Evolutionary conservation across 2,888 invertebrate species (phyloP), one percentile per base, ranked within the genome.

Genomic region (Epinotia demarniana): DNA sequence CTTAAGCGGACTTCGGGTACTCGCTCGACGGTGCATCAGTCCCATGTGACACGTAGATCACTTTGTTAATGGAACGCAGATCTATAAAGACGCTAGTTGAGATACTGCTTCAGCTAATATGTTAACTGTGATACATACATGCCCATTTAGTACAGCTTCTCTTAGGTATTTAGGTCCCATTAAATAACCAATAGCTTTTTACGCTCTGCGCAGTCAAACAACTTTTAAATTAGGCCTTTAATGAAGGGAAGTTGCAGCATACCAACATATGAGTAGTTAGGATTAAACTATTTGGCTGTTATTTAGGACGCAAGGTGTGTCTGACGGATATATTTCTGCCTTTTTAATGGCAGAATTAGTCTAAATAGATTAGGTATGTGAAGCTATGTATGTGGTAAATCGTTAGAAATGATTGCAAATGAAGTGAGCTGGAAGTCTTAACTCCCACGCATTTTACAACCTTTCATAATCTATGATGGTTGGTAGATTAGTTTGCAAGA

Each of bases 291-390:
- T 66, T 64, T 64, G 49, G 33, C 33, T 33, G 64, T 23, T 75
- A 75, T 75, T 75, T 60, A 13, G 70, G 60, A 18, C 64, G 46
- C 6, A 57, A 70, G 64, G 58, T 60, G 70, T 63, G 70, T 13
- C 27, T 16, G 43, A 55, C n/a, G 19, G 9, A 33, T 55, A 66
- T 11, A 23, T 53, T 6, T 53, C 9, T 64, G 23, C 9, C 49
- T 53, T 49, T 9, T 49, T 64, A 64, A 49, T 64, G 13, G 13
- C 19, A n/a, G 3, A 64, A 27, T 49, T 64, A 19, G 64, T 16
- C 49, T 49, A 6, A 64, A 49, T 1, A 64, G 49, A 11, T 53
- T 53, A 49, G 3, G 1, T 49, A 53, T 53, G 53, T 53, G 16
- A 53, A 49, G 13, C n/a, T 9, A 39, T 1, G 39, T 53, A 8